Evolutionary conservation across 1,140 invertebrate genomes (phyloP).

Genomic region (Notospermus geniculatus): DNA sequence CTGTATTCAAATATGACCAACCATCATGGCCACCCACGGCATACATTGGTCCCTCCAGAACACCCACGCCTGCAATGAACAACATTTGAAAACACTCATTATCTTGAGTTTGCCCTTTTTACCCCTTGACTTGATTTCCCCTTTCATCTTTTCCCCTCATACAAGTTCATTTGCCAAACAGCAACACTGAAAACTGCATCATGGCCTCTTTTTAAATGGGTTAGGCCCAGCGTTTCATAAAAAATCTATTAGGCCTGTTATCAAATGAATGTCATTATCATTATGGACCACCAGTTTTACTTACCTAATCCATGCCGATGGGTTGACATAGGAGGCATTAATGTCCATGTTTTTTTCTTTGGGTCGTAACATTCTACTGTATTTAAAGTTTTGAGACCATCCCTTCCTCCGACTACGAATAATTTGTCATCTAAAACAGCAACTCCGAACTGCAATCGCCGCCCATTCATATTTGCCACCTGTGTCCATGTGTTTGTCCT

Average conservation of each 20-base stretch:
- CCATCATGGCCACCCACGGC: slow-evolving; percentile 92
- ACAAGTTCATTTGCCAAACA: too few relatives aligned
- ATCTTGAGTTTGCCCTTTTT: too few relatives aligned
- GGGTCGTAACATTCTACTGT: slow-evolving; percentile 83
- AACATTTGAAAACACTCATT: too few relatives aligned
- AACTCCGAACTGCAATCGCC: slow-evolving; percentile 81
- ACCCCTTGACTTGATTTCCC: too few relatives aligned
- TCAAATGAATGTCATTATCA: too few relatives aligned
- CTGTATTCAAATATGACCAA: slow-evolving; percentile 91
- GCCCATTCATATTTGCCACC: slow-evolving; percentile 76
- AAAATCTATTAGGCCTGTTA: too few relatives aligned
- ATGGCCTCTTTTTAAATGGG: too few relatives aligned
- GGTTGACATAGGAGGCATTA: slow-evolving; percentile 84
- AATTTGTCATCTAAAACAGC: slow-evolving; percentile 81
- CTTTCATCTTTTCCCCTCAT: too few relatives aligned
- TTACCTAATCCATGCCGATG: slow-evolving; percentile 79
- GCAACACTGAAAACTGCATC: too few relatives aligned
- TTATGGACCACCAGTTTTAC: slow-evolving; percentile 1
- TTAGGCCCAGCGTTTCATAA: too few relatives aligned
- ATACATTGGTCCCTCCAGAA: slow-evolving; percentile 84
- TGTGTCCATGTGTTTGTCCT: slow-evolving; percentile 78
- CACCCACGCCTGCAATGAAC: slow-evolving; percentile 70
- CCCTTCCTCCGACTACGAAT: slow-evolving; percentile 81
- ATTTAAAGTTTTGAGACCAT: slow-evolving; percentile 90
- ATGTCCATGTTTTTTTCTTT: slow-evolving; percentile 73